Conservation (phyloP, 2,797 vertebrate species). For the Fistularia tabacaria region DNA sequence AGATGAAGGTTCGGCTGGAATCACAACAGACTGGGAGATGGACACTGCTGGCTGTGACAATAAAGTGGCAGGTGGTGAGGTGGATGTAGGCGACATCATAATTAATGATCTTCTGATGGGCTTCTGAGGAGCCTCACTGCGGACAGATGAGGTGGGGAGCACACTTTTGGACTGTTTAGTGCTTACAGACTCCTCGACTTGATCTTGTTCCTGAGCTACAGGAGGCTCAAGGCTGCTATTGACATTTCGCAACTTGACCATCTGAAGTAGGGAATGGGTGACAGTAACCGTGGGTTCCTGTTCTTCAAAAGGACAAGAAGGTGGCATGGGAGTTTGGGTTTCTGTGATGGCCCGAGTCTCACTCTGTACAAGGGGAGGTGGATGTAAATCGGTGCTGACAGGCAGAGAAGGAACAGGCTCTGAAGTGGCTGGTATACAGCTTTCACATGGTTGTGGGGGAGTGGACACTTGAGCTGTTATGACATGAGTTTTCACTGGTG, state of each 20-base stretch:
- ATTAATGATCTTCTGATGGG: slow-evolving; percentile 86
- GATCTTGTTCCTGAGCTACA: slow-evolving; percentile 33
- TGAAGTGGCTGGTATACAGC: slow-evolving; percentile 7
- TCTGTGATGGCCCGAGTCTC: slow-evolving; percentile 31
- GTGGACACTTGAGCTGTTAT: slow-evolving; percentile 18
- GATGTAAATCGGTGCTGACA: slow-evolving; percentile 32
- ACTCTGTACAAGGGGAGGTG: slow-evolving; percentile 33
- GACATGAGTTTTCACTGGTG: slow-evolving; percentile 8
- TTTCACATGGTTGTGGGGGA: slow-evolving; percentile 21
- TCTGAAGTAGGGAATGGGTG: slow-evolving; percentile 83
- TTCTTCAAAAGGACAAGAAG: slow-evolving; percentile 64
- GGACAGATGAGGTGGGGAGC: slow-evolving; percentile 21
- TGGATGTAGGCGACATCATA: slow-evolving; percentile 56
- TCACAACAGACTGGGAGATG: slow-evolving; percentile 22
- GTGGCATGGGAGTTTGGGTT: slow-evolving; percentile 57
- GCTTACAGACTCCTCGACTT: slow-evolving; percentile 36
- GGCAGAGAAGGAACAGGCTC: slow-evolving; percentile 24
- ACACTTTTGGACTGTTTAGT: slow-evolving; percentile 17
- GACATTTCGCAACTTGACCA: slow-evolving; percentile 82
- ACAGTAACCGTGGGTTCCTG: slow-evolving; percentile 73
- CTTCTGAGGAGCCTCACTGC: slow-evolving; percentile 78
- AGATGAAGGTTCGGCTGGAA: slow-evolving; percentile 32
- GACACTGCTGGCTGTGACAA: slow-evolving; percentile 36
- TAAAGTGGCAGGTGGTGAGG: slow-evolving; percentile 57
- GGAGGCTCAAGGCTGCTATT: slow-evolving; percentile 61